Conservation (phyloP, 2,113 vertebrate species). For the Ardeotis arabs region DNA sequence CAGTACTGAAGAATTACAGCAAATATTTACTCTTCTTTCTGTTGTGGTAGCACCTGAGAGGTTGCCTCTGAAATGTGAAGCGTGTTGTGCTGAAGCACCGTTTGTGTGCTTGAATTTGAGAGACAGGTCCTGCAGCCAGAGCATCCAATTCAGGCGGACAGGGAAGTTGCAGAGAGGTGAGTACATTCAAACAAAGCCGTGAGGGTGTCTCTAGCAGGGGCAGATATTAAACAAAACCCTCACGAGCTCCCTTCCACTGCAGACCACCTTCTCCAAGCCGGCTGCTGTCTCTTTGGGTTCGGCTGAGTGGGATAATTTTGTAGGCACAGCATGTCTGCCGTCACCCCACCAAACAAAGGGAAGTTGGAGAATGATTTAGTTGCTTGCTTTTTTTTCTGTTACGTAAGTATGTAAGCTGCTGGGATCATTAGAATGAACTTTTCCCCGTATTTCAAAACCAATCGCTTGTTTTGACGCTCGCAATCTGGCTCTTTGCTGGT, state of each 20-base stretch:
- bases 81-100: neutral
- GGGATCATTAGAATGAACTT: conserved; percentile 21
- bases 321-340: neutral
- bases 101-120: neutral
- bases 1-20: neutral
- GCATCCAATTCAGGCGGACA: neutral
- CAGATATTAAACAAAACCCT: neutral
- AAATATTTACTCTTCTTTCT: conserved; percentile 12
- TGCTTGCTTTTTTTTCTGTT: neutral
- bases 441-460: neutral
- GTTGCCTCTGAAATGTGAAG: neutral
- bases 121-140: neutral
- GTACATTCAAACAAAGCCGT: neutral
- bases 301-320: neutral
- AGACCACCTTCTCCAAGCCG: neutral
- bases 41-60: neutral
- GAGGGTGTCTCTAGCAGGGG: neutral
- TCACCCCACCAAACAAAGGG: neutral
- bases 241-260: accelerated
- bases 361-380: neutral
- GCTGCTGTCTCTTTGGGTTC: neutral
- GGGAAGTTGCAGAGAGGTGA: neutral
- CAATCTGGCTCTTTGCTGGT: neutral
- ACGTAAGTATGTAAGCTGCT: neutral
- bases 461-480: conserved; percentile 32